Base-by-base conservation (phyloP, 1,140 invertebrate genomes). In the Conopomorpha cramerella region DNA sequence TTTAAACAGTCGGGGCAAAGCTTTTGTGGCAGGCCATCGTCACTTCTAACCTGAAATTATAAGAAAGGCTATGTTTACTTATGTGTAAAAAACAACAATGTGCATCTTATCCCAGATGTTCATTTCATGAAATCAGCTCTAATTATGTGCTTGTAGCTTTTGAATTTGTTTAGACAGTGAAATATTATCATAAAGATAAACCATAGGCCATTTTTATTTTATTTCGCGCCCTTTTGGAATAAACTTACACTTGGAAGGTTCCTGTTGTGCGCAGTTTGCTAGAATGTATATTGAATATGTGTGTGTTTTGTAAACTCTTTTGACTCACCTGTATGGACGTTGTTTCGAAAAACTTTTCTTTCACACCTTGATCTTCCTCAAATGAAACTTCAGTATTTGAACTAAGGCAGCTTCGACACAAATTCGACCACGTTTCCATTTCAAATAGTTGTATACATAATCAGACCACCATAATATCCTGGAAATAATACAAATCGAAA, bases 401-500 rank as follows among this genome's bases (percentile, higher is more conserved):
- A 28, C 59, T 55, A 30, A 78, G 50, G 43, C 76, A 78, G 44
- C 65, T 68, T 15, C 76, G 60, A 50, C 76, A 78, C 25, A 74
- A 57, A 53, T 66, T 55, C n/a, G 60, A 51, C 64, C 66, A 77
- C 35, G 60, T 61, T 47, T 72, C 67, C 72, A 77, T 74, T 37
- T 73, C 47, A 56, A 42, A 56, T 51, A 18, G 42, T 38, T 42
- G 44, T 37, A 47, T 42, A 51, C 53, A 62, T 70, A 45, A 61
- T 59, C 50, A 58, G 53, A 34, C 48, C 44, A 27, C 51, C 49
- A 45, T 42, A 51, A 52, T 61, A 54, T 44, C 43, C 66, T 71
- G 63, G 47, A 70, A 74, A 57, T 57, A 40, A 55, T 30, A 52
- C 42, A 49, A 36, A 49, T 41, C 36, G 45, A 45, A 38, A 38